A percentile compares a stretch with the other conserved stretches of the same genome.
These are phyloP conservation scores for Orthosia gothica DNA, from an alignment of 2,888 invertebrate species.

Conservation along the genomic window DNA sequence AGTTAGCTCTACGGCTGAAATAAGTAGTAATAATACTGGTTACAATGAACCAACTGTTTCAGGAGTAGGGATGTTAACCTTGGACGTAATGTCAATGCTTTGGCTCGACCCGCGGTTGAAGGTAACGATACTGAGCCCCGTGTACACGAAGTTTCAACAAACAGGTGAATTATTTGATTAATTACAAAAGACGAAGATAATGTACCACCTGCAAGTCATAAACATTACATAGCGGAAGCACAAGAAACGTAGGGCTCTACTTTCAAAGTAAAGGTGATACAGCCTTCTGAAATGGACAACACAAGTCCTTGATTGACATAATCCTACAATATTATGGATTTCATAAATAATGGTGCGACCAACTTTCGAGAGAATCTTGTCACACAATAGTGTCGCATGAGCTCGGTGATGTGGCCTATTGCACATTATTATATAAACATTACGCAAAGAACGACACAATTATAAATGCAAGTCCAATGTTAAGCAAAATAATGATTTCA, in stretches of 20 bases:
- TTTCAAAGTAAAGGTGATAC: constrained; percentile 19
- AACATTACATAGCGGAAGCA: constrained; percentile 7
- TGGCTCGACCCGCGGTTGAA: constrained; percentile 47
- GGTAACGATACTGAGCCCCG: constrained; percentile 40
- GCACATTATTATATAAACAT: constrained; percentile 27
- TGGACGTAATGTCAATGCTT: constrained; percentile 51
- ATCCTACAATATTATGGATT: neutral
- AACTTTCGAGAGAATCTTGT: neutral
- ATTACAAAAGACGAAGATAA: constrained; percentile 1
- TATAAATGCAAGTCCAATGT: constrained; percentile 24
- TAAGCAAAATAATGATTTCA: constrained; percentile 25
- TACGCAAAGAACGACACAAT: constrained; percentile 21
- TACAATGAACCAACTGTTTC: constrained; percentile 34
- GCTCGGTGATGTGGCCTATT: constrained; percentile 25
- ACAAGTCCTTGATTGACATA: constrained; percentile 10
- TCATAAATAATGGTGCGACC: neutral
- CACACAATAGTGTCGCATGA: neutral
- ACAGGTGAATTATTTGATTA: constrained; percentile 2
- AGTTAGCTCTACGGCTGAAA: constrained; percentile 12
- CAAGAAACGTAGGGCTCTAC: neutral
- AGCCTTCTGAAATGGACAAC: neutral
- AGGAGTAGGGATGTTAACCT: constrained; percentile 43
- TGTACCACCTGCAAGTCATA: neutral
- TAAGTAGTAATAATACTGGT: constrained; percentile 11
- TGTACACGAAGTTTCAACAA: constrained; percentile 25